phyloP scores from a whole-genome alignment of 2,113 vertebrate genomes.

The Misgurnus mizolepis region DNA sequence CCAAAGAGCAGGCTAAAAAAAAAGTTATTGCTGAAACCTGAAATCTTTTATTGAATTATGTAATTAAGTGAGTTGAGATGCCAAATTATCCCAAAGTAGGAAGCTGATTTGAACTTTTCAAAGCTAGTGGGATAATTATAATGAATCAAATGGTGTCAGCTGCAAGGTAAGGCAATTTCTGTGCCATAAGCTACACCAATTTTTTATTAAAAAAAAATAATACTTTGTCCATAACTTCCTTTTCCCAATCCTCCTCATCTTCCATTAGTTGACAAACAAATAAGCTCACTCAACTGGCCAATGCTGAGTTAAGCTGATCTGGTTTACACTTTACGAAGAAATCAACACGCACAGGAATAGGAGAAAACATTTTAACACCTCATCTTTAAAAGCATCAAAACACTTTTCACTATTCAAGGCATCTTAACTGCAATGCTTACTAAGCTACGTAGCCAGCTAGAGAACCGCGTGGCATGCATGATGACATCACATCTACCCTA shows the following conservation, averaged over 20 bases:
- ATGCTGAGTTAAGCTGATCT: too few relatives aligned
- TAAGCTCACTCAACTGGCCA: too few relatives aligned
- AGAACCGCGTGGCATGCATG: constrained; percentile 49
- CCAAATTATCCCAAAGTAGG: not conserved
- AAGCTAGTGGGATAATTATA: not conserved
- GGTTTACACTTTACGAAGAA: too few relatives aligned
- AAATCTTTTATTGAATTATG: constrained; percentile 35
- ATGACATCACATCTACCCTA: constrained; percentile 41
- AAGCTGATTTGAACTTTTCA: not conserved
- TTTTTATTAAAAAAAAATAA: too few relatives aligned
- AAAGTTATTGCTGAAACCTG: constrained; percentile 3
- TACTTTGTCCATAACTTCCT: too few relatives aligned
- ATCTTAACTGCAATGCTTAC: constrained; percentile 27
- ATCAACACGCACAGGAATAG: not conserved
- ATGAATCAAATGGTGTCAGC: not conserved
- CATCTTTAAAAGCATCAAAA: constrained; percentile 16
- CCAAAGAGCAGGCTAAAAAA: constrained; percentile 39
- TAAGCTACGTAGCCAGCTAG: constrained; percentile 8
- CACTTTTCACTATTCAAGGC: constrained; percentile 19
- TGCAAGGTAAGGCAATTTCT: not conserved
- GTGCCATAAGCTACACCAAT: too few relatives aligned
- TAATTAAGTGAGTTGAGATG: not conserved
- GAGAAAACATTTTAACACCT: constrained; percentile 11
- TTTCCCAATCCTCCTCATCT: too few relatives aligned
- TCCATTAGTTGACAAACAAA: too few relatives aligned